Base-by-base conservation (phyloP, 2,888 invertebrate species). In the Branchinecta sandiegonensis region DNA sequence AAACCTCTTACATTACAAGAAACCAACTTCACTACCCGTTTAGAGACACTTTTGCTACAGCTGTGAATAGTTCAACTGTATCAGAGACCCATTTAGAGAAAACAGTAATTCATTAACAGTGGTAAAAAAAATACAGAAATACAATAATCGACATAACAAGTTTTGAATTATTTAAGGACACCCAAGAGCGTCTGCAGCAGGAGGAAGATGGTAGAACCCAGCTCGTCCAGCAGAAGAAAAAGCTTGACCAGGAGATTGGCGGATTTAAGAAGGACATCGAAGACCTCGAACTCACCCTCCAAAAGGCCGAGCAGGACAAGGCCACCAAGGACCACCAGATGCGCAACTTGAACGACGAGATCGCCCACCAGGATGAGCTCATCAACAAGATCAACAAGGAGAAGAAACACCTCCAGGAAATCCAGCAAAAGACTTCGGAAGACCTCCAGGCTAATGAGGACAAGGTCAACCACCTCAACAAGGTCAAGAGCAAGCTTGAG, bases 341-440 rank as follows among this genome's bases (percentile, higher is more conserved):
- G 83, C 88, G 94, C 78, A 94, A 91, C 83, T 85, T 94, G 81
- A 94, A 99, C 82, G 97, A 99, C 77, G 97, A 99, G 82, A 96
- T 97, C 84, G 94, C 96, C 79, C 94, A 94, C 83, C 97, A 99
- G 82, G 99, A 99, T 78, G 97, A 99, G 77, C 89, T 94, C 81
- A 94, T 99, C 85, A 94, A 94, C 85, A 97, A 97, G 83, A 83
- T 97, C 80, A 93, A 94, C 85, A 97, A 97, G 82, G 97, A 97
- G 80, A 96, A 96, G 90, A 99, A 97, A 82, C 85, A 90, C 80
- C 88, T 94, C 78, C 94, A 96, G 72, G 97, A 99, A 79, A 83
- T 85, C 76, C 90, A 84, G 82, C 91, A 93, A 82, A 94, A 94
- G 86, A 89, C 92, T 75, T 84, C 89, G 74, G 94, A 94, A 79